phyloP scores from a whole-genome alignment of 1,140 invertebrate species.

The Lysiphlebus fabarum region DNA sequence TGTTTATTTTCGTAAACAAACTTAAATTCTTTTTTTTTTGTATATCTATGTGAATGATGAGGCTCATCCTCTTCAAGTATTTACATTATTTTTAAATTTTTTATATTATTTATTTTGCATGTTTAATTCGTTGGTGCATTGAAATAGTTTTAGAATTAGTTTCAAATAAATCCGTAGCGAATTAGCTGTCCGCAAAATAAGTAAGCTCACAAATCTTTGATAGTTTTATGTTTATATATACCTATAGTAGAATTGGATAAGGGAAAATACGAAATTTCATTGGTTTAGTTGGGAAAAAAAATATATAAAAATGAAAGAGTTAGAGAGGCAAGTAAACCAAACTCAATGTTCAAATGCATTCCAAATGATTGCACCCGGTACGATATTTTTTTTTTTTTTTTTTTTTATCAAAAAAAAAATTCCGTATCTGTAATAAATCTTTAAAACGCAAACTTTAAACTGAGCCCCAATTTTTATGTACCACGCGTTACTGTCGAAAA shows the following conservation, averaged over 20 bases:
- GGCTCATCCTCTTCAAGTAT: no score
- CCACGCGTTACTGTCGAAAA: slow-evolving; percentile 36
- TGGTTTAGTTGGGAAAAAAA: neutral
- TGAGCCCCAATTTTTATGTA: slow-evolving; percentile 39
- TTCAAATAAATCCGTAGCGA: slow-evolving; percentile 20
- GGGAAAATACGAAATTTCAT: no score
- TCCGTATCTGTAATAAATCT: slow-evolving; percentile 47
- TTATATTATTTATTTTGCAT: no score
- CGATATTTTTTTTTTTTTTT: slow-evolving; percentile 17
- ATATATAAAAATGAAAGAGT: slow-evolving; percentile 23
- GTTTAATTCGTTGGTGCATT: no score
- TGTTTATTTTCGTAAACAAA: no score
- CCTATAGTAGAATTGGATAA: neutral
- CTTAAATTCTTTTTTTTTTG: no score
- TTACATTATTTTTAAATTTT: no score
- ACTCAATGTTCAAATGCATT: slow-evolving; percentile 42
- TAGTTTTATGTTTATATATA: slow-evolving; percentile 31
- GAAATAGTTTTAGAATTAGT: no score
- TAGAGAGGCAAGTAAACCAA: slow-evolving; percentile 3
- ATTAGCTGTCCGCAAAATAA: slow-evolving; percentile 29
- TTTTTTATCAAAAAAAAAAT: slow-evolving; percentile 48
- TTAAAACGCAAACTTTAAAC: slow-evolving; percentile 32
- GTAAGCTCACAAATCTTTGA: slow-evolving; percentile 42
- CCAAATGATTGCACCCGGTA: slow-evolving; percentile 43
- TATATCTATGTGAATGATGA: no score